Base-by-base conservation (phyloP, 2,113 vertebrate species). In the Ia io region DNA sequence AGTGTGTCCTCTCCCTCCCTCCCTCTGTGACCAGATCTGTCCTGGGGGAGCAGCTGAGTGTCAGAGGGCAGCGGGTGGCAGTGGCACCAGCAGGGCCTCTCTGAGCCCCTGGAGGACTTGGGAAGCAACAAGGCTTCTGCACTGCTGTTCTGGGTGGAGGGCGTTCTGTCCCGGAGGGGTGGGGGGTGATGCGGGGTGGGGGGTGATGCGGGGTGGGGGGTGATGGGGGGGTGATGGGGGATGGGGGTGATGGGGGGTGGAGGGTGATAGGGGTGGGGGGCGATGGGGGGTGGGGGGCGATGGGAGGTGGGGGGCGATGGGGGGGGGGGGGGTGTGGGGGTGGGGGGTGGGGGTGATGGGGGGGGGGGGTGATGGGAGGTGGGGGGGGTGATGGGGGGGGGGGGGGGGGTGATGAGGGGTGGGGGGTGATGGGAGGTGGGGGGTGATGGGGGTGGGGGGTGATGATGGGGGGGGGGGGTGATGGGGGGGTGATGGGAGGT, bases 21-120 rank as follows among this genome's bases (percentile, higher is more conserved):
- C 93, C 51, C 86, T 92, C 86, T 84, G 87, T 91, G 90, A 93
- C 84, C 90, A 94, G 65, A 79, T 67, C 76, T 96, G 88, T 95
- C 85, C 93, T 85, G 78, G 93, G 95, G 70, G 78, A 93, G 78
- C 95, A 84, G 90, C 91, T 92, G 76, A 91, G 84, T 49, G 7
- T 76, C 85, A 44, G 94, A 95, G 84, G 71, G 49, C 61, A 28
- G 90, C 1, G 4, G 71, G 82, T 16, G 30, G 77, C 35, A 35
- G 56, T 18, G 44, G 91, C 91, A 79, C 63, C 86, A 53, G 37
- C 4, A 9, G 77, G 92, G 73, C 80, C 14, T 53, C 51, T 53
- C 65, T 35, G 6, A 6, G 6, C 49, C 76, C 74, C 86, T 6
- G 16, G 82, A 67, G 73, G 53, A 12, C 37, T 42, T 25, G 44